These are phyloP conservation scores for Fragum fragum DNA, from an alignment of 2,888 invertebrate genomes.

Conservation along the genomic window DNA sequence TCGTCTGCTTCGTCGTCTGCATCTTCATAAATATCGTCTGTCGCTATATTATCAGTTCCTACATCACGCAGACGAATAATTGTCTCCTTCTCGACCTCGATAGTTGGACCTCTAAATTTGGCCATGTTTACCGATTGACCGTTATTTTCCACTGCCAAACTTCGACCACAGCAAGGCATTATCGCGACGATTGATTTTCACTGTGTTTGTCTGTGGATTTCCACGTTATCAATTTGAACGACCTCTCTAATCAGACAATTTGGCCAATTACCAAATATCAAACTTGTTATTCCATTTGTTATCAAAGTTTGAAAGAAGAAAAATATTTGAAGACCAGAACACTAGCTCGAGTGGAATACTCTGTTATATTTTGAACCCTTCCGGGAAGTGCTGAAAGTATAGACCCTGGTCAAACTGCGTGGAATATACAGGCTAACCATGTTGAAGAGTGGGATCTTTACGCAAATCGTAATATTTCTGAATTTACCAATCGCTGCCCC, in stretches of 20 bases:
- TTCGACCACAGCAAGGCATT: conserved; percentile 16
- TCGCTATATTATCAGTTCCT: conserved; percentile 58
- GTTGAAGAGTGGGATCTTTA: too few species aligned
- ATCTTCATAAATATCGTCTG: conserved; percentile 6
- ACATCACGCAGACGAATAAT: conserved; percentile 51
- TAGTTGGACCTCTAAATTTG: conserved; percentile 25
- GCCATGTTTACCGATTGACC: background rate
- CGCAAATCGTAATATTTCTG: too few species aligned
- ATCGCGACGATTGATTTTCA: background rate
- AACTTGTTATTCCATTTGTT: too few species aligned
- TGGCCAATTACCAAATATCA: background rate
- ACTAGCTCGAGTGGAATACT: too few species aligned
- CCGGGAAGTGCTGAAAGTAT: too few species aligned
- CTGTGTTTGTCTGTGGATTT: background rate
- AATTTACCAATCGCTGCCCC: too few species aligned
- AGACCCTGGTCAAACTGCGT: too few species aligned
- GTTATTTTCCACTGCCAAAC: background rate
- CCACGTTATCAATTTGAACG: background rate
- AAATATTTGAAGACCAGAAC: too few species aligned
- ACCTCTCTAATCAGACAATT: background rate
- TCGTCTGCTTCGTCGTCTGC: background rate
- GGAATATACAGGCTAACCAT: too few species aligned
- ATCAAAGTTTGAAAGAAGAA: too few species aligned
- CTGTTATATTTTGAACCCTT: too few species aligned
- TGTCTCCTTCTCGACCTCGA: conserved; percentile 44